Evolutionary conservation across 2,888 invertebrate species (phyloP).

Genomic region (Tinea trinotella): DNA sequence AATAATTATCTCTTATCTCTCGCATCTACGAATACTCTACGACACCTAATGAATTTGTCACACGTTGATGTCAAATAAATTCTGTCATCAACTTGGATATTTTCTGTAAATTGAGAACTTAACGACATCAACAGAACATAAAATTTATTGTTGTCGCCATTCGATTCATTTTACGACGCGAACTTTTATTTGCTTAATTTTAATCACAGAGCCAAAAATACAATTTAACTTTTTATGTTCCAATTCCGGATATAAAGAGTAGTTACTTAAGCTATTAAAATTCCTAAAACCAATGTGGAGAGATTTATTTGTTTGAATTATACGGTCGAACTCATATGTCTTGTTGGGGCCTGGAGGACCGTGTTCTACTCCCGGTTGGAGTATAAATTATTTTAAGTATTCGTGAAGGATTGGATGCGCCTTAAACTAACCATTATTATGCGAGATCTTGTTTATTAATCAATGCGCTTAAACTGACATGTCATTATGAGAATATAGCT

Average conservation of each 20-base stretch:
- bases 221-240: not conserved
- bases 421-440: not conserved
- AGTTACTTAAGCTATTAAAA: not conserved
- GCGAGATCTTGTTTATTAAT: not conserved
- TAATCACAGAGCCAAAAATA: conserved; percentile 8
- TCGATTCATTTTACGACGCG: conserved; percentile 1
- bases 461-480: not conserved
- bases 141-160: conserved; percentile 15
- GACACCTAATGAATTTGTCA: conserved; percentile 44
- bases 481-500: not conserved
- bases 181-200: conserved; percentile 10
- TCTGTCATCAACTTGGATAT: conserved; percentile 50
- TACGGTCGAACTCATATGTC: not conserved
- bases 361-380: not conserved
- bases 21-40: conserved; percentile 21
- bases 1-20: conserved; percentile 9
- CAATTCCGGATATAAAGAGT: not conserved
- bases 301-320: not conserved
- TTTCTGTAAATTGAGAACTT: conserved; percentile 52
- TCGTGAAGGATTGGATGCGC: not conserved
- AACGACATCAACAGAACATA: conserved; percentile 36
- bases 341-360: not conserved
- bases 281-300: not conserved
- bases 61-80: conserved; percentile 41
- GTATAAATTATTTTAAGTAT: not conserved